Evolutionary conservation across 2,888 invertebrate species (phyloP), one percentile per base, ranked within the genome.

Genomic region (Lasioglossum vierecki): DNA sequence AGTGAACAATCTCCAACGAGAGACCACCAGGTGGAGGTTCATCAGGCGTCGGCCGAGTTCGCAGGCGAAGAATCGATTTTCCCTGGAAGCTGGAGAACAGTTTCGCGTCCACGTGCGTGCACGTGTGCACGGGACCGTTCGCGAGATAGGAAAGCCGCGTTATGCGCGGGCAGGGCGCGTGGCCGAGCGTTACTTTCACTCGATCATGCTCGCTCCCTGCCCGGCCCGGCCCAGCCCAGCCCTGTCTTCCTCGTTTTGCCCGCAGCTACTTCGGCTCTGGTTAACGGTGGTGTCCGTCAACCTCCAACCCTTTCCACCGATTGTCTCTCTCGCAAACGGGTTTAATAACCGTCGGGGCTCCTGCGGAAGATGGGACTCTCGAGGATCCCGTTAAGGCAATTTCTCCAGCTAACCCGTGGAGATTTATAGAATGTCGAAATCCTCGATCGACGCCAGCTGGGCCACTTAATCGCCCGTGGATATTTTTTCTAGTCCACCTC

Each of bases 171-270:
- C 90, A 91, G 91, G 92, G 90, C 93, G 93, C 93, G 93, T 93
- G 92, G 91, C 92, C 88, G 88, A 90, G 87, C 80, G 87, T 92
- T 93, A 93, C 93, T 94, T 94, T 94, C 93, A 94, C 93, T 94
- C 91, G 89, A 90, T 88, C 91, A 84, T 78, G 84, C 83, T 85
- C 70, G 84, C 77, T 88, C 84, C 85, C 81, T 86, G 63, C 22
- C 30, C 30, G 30, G 60, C 22, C 53, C 53, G 26, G 60, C 60
- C 60, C 60, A 78, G 73, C 82, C 83, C 85, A n/a, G 53, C 53
- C 53, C 53, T 53, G 74, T 85, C 75, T 76, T 87, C 84, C 82
- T 89, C 87, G 83, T 87, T 83, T 79, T 75, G 82, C 83, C 74
- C 78, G 80, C 60, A 49, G 70, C 35, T 39, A n/a, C 60, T 39